phyloP scores from a whole-genome alignment of 2,888 invertebrate genomes.

The Chrysina gloriosa region DNA sequence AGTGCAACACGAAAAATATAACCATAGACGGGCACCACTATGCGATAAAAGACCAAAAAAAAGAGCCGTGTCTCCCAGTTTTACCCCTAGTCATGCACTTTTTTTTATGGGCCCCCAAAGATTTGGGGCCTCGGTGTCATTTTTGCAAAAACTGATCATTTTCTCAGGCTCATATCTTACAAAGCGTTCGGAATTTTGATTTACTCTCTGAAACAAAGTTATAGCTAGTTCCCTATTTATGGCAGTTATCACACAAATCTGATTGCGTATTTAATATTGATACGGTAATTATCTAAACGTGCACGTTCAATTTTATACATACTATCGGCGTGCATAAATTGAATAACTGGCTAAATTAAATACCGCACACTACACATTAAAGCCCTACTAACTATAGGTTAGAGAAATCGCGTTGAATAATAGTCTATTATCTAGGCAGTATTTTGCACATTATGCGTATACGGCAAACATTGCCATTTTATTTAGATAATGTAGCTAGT shows the following conservation, averaged over 20 bases:
- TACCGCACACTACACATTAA: not conserved
- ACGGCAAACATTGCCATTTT: not conserved
- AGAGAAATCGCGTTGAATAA: not conserved
- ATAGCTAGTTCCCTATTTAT: not conserved
- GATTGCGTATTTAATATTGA: not conserved
- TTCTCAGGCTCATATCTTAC: no score
- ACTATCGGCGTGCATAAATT: not conserved
- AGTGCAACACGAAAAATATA: not conserved
- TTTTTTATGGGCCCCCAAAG: no score
- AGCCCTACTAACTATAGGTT: not conserved
- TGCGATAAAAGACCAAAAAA: no score
- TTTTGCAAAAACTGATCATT: no score
- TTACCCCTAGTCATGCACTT: no score
- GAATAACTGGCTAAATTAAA: not conserved
- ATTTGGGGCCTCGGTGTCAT: no score
- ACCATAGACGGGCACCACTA: not conserved
- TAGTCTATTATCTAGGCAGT: not conserved
- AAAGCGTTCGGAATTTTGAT: no score
- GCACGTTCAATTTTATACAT: not conserved
- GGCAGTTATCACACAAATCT: not conserved
- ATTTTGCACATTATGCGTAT: not conserved
- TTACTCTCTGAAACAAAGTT: no score
- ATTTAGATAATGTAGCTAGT: not conserved
- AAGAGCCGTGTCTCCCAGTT: not conserved
- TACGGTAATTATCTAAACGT: not conserved